A percentile compares a stretch with the other conserved stretches of the same genome.
These are phyloP conservation scores for Hylaeus anthracinus DNA, from an alignment of 1,140 invertebrate species.

Conservation along the genomic window DNA sequence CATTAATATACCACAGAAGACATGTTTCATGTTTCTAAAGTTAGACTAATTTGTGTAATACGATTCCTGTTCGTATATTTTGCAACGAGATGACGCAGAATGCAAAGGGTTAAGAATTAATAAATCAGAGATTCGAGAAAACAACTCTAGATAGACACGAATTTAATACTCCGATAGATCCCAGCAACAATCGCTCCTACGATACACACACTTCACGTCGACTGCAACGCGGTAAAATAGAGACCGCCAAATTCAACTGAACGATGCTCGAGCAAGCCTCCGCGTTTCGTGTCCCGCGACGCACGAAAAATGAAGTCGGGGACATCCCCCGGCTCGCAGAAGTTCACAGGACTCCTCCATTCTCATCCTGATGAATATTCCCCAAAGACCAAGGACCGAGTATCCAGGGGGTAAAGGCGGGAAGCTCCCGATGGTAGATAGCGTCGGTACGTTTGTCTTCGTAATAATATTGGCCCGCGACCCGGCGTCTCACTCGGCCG, in stretches of 20 bases:
- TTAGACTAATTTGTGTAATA: no score
- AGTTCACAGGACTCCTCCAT: constrained; percentile 50
- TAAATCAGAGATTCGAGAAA: no score
- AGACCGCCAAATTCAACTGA: not conserved
- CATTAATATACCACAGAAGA: no score
- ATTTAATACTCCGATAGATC: no score
- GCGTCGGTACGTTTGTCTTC: constrained; percentile 71
- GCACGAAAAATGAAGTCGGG: constrained; percentile 41
- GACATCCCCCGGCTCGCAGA: constrained; percentile 34
- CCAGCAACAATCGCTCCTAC: no score
- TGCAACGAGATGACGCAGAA: no score
- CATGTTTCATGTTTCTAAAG: no score
- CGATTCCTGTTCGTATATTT: no score
- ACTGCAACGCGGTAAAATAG: not conserved
- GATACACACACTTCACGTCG: no score
- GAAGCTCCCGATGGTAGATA: constrained; percentile 71
- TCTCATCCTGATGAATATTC: constrained; percentile 72
- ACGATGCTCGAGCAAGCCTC: not conserved
- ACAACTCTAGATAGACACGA: no score
- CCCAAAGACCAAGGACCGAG: constrained; percentile 32
- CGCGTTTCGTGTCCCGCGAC: not conserved
- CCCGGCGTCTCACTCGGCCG: constrained; percentile 58
- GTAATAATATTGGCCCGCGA: constrained; percentile 72
- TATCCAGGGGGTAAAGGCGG: constrained; percentile 38
- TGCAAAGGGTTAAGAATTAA: no score